These are phyloP conservation scores for Pelagia noctiluca DNA, from an alignment of 30 jellyfish, hydroid and myxozoan species.

Conservation along the genomic window DNA sequence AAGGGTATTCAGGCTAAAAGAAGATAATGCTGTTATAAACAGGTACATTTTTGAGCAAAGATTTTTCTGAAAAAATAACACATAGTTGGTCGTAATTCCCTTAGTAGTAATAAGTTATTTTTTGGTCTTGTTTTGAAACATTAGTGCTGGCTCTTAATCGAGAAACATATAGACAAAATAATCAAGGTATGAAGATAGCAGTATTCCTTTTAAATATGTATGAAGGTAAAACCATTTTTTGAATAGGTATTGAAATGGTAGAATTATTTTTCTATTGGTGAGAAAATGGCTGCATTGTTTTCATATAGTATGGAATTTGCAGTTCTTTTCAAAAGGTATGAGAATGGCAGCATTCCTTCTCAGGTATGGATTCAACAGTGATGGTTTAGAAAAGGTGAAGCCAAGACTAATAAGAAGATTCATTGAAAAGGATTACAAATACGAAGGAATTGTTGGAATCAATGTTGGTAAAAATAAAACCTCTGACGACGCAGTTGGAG, in stretches of 20 bases:
- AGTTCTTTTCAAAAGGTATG: not conserved
- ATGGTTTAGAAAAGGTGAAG: conserved; percentile 66
- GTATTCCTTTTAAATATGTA: not conserved
- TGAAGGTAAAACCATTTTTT: not conserved
- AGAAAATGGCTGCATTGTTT: not conserved
- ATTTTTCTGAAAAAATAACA: not conserved
- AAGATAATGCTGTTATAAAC: conserved; percentile 89
- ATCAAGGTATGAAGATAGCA: too few species aligned
- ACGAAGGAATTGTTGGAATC: conserved; percentile 73
- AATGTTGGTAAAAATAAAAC: conserved; percentile 82
- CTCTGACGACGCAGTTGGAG: conserved; percentile 70
- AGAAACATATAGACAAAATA: too few species aligned
- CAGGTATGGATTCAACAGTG: conserved; percentile 89
- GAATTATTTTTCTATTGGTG: too few species aligned
- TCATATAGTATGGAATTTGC: not conserved
- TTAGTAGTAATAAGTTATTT: too few species aligned
- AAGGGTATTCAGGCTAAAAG: conserved; percentile 81
- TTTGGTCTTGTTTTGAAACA: too few species aligned
- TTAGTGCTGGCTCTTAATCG: too few species aligned
- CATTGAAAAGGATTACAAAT: not conserved
- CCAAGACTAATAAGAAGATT: conserved; percentile 47
- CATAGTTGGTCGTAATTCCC: too few species aligned
- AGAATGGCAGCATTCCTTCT: not conserved
- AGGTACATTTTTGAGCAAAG: conserved; percentile 29
- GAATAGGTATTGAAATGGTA: too few species aligned